These are phyloP conservation scores for Metridium senile DNA, from an alignment of 92 coral and sea anemone genomes.

Conservation along the genomic window DNA sequence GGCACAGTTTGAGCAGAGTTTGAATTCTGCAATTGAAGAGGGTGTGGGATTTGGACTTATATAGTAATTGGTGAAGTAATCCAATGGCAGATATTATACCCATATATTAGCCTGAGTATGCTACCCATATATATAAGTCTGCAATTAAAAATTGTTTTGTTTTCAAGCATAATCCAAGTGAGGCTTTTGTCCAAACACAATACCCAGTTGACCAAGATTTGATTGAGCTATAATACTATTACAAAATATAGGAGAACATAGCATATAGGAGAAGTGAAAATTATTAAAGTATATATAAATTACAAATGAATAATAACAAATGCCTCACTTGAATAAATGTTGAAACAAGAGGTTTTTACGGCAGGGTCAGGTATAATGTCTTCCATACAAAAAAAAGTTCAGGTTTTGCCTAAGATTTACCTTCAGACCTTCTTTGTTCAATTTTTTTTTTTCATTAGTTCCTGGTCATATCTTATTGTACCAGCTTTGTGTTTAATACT, in stretches of 20 bases:
- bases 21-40: conserved; percentile 36
- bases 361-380: neutral
- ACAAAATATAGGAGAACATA: conserved; percentile 5
- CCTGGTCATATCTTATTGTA: conserved; percentile 4
- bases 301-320: neutral
- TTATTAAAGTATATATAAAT: neutral
- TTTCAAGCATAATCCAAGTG: conserved; percentile 6
- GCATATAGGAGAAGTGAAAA: neutral
- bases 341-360: conserved; percentile 1
- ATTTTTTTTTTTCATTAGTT: neutral
- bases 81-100: neutral
- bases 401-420: conserved; percentile 1
- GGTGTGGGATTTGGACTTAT: conserved; percentile 44
- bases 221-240: conserved; percentile 10
- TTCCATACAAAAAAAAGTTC: neutral
- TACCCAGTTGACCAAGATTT: conserved; percentile 7
- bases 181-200: conserved; percentile 9
- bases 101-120: too few relatives aligned
- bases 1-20: conserved; percentile 18
- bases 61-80: neutral
- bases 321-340: neutral
- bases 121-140: neutral
- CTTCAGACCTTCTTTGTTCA: neutral
- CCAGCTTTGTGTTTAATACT: neutral
- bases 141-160: neutral